phyloP scores from a whole-genome alignment of 2,113 vertebrate genomes.

The Colius striatus region DNA sequence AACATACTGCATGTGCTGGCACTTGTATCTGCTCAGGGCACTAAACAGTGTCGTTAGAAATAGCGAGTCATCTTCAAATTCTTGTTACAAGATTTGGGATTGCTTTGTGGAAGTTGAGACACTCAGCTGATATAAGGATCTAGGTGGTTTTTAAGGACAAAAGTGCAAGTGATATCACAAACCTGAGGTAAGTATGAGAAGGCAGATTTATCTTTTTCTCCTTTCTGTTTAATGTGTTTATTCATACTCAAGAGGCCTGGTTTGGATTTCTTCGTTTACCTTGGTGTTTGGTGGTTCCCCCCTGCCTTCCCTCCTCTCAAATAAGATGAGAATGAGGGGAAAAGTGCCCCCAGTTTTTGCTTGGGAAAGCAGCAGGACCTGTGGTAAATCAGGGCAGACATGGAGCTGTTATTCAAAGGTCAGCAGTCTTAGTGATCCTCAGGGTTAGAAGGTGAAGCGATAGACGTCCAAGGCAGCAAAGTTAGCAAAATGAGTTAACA shows the following conservation, averaged over 20 bases:
- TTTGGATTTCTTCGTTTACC: not conserved
- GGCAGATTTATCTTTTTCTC: not conserved
- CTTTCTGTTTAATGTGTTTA: not conserved
- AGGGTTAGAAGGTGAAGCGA: not conserved
- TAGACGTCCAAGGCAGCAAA: not conserved
- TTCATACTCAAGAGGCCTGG: not conserved
- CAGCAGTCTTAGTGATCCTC: not conserved
- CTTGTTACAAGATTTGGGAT: not conserved
- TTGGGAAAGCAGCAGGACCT: not conserved
- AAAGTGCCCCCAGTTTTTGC: not conserved
- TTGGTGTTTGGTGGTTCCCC: not conserved
- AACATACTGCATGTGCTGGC: not conserved
- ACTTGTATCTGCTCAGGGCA: not conserved
- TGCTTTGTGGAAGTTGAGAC: not conserved
- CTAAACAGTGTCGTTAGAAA: not conserved
- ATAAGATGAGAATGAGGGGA: not conserved
- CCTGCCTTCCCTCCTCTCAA: rapidly evolving
- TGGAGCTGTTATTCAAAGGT: not conserved
- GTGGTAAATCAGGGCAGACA: not conserved
- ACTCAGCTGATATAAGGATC: not conserved
- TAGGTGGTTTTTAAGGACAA: not conserved
- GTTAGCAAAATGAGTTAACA: not conserved
- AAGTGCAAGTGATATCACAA: not conserved
- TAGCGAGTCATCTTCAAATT: not conserved
- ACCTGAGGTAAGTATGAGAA: not conserved